These are phyloP conservation scores for Calyptomena viridis DNA, from an alignment of 2,113 vertebrate genomes.

Conservation along the genomic window DNA sequence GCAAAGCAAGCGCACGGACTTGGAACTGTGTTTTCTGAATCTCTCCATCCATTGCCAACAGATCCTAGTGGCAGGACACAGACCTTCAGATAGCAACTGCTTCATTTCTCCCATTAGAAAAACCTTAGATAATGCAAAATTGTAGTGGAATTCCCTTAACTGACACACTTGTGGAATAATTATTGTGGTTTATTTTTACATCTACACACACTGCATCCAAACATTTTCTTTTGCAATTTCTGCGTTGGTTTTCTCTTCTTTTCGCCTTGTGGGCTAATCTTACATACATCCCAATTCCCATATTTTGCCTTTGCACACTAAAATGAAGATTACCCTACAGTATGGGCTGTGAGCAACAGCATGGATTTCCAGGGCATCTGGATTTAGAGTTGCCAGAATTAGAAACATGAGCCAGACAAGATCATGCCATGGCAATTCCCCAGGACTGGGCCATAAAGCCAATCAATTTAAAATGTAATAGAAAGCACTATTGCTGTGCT, in stretches of 20 bases:
- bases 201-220: rapidly evolving
- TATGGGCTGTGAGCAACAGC: neutral
- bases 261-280: neutral
- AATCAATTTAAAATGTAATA: slow-evolving; percentile 45
- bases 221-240: neutral
- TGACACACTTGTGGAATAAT: neutral
- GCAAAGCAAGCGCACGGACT: neutral
- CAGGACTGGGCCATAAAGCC: neutral
- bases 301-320: neutral
- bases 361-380: slow-evolving; percentile 40
- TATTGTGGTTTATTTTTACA: neutral
- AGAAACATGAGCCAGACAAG: slow-evolving; percentile 30
- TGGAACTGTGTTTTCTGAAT: neutral
- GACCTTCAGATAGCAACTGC: neutral
- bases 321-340: slow-evolving; percentile 17
- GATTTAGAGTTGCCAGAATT: slow-evolving; percentile 59
- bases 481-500: neutral
- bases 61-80: neutral
- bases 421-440: slow-evolving; percentile 41
- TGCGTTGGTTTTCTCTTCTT: neutral
- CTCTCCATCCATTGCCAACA: neutral
- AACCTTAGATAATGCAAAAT: neutral
- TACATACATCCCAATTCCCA: neutral
- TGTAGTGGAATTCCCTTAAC: neutral
- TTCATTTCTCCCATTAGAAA: neutral